phyloP scores from a whole-genome alignment of 2,888 invertebrate genomes.

The Idaea dimidiata region DNA sequence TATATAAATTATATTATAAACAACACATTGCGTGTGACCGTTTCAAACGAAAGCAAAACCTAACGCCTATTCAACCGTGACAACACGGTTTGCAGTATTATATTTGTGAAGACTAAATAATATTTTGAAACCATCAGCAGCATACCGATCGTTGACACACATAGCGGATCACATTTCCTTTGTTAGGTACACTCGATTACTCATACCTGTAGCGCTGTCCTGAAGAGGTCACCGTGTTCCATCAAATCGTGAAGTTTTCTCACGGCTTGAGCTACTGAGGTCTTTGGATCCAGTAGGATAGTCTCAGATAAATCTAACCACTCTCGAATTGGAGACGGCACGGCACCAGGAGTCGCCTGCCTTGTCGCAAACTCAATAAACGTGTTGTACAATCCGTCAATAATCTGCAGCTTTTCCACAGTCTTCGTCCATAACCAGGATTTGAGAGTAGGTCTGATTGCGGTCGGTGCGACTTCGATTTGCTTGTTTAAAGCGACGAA shows the following conservation, averaged over 20 bases:
- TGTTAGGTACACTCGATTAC: slow-evolving; percentile 26
- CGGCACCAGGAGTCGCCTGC: slow-evolving; percentile 59
- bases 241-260: slow-evolving; percentile 82
- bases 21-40: not conserved
- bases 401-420: slow-evolving; percentile 80
- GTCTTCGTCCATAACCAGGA: slow-evolving; percentile 84
- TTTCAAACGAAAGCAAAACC: not conserved
- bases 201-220: slow-evolving; percentile 83
- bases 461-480: slow-evolving; percentile 58
- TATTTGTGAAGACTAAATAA: not conserved
- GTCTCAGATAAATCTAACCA: slow-evolving; percentile 84
- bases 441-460: slow-evolving; percentile 47
- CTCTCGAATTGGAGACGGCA: slow-evolving; percentile 59
- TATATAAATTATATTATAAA: not conserved
- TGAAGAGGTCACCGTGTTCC: slow-evolving; percentile 82
- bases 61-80: not conserved
- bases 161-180: slow-evolving; percentile 23
- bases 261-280: slow-evolving; percentile 80
- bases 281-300: slow-evolving; percentile 82
- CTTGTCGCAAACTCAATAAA: slow-evolving; percentile 82
- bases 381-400: slow-evolving; percentile 84
- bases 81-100: not conserved
- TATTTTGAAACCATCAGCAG: not conserved
- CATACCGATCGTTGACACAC: not conserved
- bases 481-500: slow-evolving; percentile 80